Base-by-base conservation (phyloP, 2,888 invertebrate species). In the Thymelicus acteon region DNA sequence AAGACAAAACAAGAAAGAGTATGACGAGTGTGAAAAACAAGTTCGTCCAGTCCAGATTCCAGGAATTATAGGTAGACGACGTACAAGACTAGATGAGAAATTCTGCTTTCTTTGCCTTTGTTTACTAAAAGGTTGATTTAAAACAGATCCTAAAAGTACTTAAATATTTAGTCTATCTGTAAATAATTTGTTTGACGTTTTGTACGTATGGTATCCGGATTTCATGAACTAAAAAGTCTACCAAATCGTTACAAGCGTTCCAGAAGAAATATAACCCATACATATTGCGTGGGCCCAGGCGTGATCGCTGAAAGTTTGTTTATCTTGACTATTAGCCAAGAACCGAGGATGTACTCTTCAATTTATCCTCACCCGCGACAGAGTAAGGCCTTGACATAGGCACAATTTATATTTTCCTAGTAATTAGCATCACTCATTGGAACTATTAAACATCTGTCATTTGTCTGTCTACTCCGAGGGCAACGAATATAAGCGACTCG, bases 241-340 rank as follows among this genome's bases (percentile, higher is more conserved):
- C 39, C 47, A 66, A 39, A 74, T 67, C 15, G 15, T 44, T 24
- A 7, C 40, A 40, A 60, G 49, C 48, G 57, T 72, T 75, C 74
- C 67, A 74, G 74, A 75, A 72, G 57, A 54, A 61, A 15, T 31
- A 39, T 48, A 52, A 40, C 52, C 40, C 60, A 67, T 67, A 37
- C 60, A 61, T 47, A 60, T 49, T 60, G 71, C 76, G 78, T 77
- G 73, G 73, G 76, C 24, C 19, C 54, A 8, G 54, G 48, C 68
- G 60, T 71, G 73, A 31, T 73, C 68, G 52, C 60, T 65, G 49
- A 67, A 64, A 64, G 65, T 73, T 71, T 87, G 85, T 89, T 88
- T 88, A 83, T 85, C 79, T 90, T 90, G 90, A 88, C 76, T 76
- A 70, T 61, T 62, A 73, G 91, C 91, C 90, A 90, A 90, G 73